phyloP scores from a whole-genome alignment of 2,797 vertebrate species.

The Coccyzus lansbergi region DNA sequence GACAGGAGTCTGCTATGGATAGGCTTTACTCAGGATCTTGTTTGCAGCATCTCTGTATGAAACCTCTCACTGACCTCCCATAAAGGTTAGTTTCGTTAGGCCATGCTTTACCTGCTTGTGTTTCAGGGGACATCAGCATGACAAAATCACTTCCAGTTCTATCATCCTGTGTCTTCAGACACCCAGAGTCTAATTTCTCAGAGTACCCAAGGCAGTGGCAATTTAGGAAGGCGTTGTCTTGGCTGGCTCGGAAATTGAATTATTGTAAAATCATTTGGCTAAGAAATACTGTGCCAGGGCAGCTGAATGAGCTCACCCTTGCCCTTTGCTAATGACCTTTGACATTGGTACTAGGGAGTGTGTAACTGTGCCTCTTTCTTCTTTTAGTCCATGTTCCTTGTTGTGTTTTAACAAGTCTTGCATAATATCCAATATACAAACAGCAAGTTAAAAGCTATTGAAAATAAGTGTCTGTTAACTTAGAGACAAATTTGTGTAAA shows the following conservation, averaged over 20 bases:
- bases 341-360: not conserved
- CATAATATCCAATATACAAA: not conserved
- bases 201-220: not conserved
- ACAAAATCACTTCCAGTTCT: not conserved
- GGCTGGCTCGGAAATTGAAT: not conserved
- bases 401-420: not conserved
- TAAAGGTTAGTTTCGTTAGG: not conserved
- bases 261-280: not conserved
- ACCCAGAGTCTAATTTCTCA: not conserved
- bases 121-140: accelerated
- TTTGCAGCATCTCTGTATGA: not conserved
- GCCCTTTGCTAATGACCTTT: not conserved
- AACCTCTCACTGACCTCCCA: not conserved
- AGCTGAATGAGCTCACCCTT: not conserved
- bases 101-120: not conserved
- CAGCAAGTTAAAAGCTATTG: not conserved
- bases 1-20: not conserved
- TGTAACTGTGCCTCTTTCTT: not conserved
- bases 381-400: accelerated
- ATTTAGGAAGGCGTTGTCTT: not conserved
- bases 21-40: not conserved
- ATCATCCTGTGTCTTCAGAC: not conserved
- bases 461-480: not conserved
- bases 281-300: not conserved
- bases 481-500: not conserved